These are phyloP conservation scores for Pantala flavescens DNA, from an alignment of 1,140 invertebrate species.

Conservation along the genomic window DNA sequence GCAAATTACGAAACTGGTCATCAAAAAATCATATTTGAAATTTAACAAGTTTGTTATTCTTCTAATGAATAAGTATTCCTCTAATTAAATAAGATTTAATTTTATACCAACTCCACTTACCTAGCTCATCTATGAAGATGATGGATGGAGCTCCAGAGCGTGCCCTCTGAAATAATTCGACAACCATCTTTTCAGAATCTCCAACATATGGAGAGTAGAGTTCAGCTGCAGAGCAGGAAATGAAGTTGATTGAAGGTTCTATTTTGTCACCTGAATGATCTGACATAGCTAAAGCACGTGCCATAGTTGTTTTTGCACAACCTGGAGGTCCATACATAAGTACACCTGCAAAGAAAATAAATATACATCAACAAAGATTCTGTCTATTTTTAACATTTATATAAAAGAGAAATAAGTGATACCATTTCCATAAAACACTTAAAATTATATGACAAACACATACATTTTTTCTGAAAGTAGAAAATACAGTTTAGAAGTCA, in stretches of 20 bases:
- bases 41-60: too few relatives aligned
- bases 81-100: too few relatives aligned
- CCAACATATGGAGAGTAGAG: conserved; percentile 57
- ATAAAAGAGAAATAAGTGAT: conserved; percentile 2
- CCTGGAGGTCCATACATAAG: conserved; percentile 66
- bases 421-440: conserved; percentile 11
- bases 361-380: conserved; percentile 29
- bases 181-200: conserved; percentile 48
- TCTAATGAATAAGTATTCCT: too few relatives aligned
- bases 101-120: too few relatives aligned
- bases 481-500: too few relatives aligned
- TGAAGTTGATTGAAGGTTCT: conserved; percentile 39
- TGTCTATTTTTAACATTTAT: conserved; percentile 1
- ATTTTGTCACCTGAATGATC: not conserved
- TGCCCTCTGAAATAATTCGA: conserved; percentile 54
- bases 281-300: conserved; percentile 45
- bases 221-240: conserved; percentile 51
- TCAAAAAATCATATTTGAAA: too few relatives aligned
- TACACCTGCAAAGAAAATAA: conserved; percentile 36
- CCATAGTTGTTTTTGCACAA: conserved; percentile 63
- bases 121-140: conserved; percentile 68
- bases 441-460: not conserved
- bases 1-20: too few relatives aligned
- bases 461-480: too few relatives aligned
- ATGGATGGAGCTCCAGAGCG: conserved; percentile 53